phyloP scores from a whole-genome alignment of 1,140 invertebrate species.

The Lordiphosa collinella region DNA sequence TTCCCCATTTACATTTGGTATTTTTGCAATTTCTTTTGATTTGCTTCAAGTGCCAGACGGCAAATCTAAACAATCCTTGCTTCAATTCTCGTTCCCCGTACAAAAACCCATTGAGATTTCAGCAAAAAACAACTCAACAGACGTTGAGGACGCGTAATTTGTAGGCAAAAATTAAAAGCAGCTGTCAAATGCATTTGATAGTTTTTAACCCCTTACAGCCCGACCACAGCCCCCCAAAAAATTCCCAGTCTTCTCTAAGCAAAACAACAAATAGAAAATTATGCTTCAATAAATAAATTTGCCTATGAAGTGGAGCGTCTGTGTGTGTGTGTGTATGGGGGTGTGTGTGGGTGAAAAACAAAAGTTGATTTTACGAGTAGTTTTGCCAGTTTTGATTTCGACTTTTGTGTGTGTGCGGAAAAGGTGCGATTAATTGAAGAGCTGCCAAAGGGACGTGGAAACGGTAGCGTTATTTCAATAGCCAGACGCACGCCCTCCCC shows the following conservation, averaged over 20 bases:
- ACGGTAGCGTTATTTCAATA: conserved; percentile 31
- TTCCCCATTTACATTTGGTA: too few species aligned
- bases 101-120: conserved; percentile 18
- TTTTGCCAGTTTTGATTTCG: conserved; percentile 56
- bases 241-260: background rate
- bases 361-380: conserved; percentile 50
- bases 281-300: conserved; percentile 75
- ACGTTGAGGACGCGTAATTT: conserved; percentile 17
- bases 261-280: conserved; percentile 66
- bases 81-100: too few species aligned
- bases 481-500: background rate
- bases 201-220: conserved; percentile 34
- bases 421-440: conserved; percentile 78
- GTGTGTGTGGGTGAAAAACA: conserved; percentile 14
- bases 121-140: conserved; percentile 24
- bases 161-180: conserved; percentile 58
- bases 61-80: too few species aligned
- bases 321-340: background rate
- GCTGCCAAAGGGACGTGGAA: conserved; percentile 17
- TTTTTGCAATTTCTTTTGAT: too few species aligned
- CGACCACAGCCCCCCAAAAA: background rate
- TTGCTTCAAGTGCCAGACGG: too few species aligned
- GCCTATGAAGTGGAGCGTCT: conserved; percentile 25
- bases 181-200: conserved; percentile 73
- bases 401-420: conserved; percentile 35